Base-by-base conservation (phyloP, 2,888 invertebrate genomes). In the Eurytoma adleriae region DNA sequence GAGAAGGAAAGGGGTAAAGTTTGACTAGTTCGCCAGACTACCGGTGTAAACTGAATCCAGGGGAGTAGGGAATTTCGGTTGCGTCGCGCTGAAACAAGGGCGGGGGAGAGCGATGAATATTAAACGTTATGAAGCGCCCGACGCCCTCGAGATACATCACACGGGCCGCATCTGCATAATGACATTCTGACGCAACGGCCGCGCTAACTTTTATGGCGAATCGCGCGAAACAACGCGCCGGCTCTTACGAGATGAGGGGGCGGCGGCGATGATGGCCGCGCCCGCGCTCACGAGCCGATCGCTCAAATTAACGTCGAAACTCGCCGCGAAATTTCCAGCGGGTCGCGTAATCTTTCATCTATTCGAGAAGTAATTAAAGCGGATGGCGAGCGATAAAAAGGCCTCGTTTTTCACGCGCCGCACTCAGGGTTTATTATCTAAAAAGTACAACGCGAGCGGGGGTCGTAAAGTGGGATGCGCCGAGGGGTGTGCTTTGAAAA, bases 171-270 rank as follows among this genome's bases (percentile, higher is more conserved):
- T 82, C 78, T 78, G 50, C 75, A 82, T 75, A 78, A 80, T 78
- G 69, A 74, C 78, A 78, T 78, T 78, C 74, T 74, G 57, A 54
- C 67, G 72, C 62, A 48, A 64, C 66, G 68, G 13, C n/a, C 70
- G 18, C 57, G n/a, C 62, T 68, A 80, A 80, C 80, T 80, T 80
- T 80, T 80, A 80, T 62, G 62, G 80, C 18, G 72, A 76, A 80
- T 80, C 61, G 59, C 61, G 59, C 67, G 67, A 64, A 64, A 64
- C 48, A 40, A 40, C 64, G 40, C n/a, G 14, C 27, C 62, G 14
- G n/a, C 27, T 64, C 12, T 48, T 18, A 18, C 40, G 18, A 13
- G 18, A 54, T n/a, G 18, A 27, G 18, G 64, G 40, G 18, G 40
- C 12, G 10, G 40, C 40, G 10, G n/a, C n/a, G n/a, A n/a, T n/a